These are phyloP conservation scores for Mythimna albipuncta DNA, from an alignment of 2,888 invertebrate species.

Conservation along the genomic window DNA sequence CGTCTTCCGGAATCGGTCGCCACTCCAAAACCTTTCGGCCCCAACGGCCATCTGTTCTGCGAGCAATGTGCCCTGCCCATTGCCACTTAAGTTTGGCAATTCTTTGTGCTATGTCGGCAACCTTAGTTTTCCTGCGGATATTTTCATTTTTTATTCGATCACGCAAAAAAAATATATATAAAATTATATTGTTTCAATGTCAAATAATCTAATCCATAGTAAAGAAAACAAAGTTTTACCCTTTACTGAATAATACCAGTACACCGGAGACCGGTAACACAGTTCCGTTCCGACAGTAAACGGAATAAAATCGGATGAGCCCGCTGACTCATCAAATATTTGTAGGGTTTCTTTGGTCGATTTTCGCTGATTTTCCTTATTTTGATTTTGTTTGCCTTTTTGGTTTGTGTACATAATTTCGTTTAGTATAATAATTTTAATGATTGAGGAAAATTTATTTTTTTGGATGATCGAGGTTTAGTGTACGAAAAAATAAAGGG, in stretches of 20 bases:
- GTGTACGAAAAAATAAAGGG: too few species aligned
- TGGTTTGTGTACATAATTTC: neutral
- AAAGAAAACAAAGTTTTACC: conserved; percentile 7
- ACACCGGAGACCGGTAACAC: conserved; percentile 11
- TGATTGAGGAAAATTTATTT: neutral
- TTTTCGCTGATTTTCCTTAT: conserved; percentile 25
- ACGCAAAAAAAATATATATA: too few species aligned
- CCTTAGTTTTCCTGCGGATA: too few species aligned
- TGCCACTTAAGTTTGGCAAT: too few species aligned
- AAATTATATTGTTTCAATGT: too few species aligned
- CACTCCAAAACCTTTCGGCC: too few species aligned
- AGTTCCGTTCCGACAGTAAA: conserved; percentile 30
- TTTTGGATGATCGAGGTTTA: neutral
- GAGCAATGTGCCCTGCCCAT: too few species aligned
- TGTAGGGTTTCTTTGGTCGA: conserved; percentile 29
- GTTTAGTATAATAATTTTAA: conserved; percentile 16
- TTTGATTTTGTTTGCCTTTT: conserved; percentile 20
- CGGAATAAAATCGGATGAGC: conserved; percentile 38
- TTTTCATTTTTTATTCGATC: too few species aligned
- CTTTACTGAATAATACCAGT: conserved; percentile 39
- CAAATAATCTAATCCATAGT: too few species aligned
- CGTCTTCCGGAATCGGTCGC: too few species aligned
- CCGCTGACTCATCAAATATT: conserved; percentile 51
- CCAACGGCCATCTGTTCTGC: too few species aligned
- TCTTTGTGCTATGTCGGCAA: too few species aligned